Percentiles rank a stretch among this genome's conserved stretches.
phyloP scores from a whole-genome alignment of 2,888 invertebrate species.

The Orthosia cruda region DNA sequence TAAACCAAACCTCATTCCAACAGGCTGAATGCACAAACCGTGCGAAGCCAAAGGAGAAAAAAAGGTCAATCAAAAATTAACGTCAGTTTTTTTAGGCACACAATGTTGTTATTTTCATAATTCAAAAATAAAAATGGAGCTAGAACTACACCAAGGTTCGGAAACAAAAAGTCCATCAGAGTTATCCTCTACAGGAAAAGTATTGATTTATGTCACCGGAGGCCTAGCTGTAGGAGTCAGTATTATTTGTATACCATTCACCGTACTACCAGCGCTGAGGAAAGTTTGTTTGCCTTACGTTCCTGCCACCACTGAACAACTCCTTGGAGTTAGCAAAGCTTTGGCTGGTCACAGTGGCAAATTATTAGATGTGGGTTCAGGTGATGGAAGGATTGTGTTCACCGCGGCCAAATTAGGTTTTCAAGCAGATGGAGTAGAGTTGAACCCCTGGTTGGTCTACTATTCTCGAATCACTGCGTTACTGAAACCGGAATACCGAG shows the following conservation, averaged over 20 bases:
- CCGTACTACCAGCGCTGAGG: slow-evolving; percentile 95
- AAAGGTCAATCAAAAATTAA: slow-evolving; percentile 5
- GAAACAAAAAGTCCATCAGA: slow-evolving; percentile 68
- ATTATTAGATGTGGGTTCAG: slow-evolving; percentile 98
- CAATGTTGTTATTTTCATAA: no score
- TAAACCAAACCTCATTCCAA: no score
- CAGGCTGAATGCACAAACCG: no score
- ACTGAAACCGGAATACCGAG: slow-evolving; percentile 75
- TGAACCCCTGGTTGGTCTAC: slow-evolving; percentile 97
- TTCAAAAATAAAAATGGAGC: slow-evolving; percentile 47
- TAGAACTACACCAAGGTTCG: slow-evolving; percentile 74
- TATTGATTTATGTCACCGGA: slow-evolving; percentile 91
- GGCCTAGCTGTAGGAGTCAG: slow-evolving; percentile 94
- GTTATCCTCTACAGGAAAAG: slow-evolving; percentile 86
- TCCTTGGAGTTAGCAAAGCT: slow-evolving; percentile 95
- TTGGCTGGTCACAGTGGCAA: slow-evolving; percentile 93
- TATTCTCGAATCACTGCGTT: slow-evolving; percentile 93
- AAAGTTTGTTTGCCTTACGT: slow-evolving; percentile 97
- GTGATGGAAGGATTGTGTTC: slow-evolving; percentile 99
- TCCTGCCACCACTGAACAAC: slow-evolving; percentile 98
- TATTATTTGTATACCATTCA: slow-evolving; percentile 95
- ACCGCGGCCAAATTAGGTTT: slow-evolving; percentile 95
- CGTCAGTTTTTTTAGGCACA: neutral
- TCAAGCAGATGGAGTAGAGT: slow-evolving; percentile 96
- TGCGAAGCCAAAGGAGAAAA: neutral